Base-by-base conservation (phyloP, 2,888 invertebrate species). In the Lamellibrachia satsuma region DNA sequence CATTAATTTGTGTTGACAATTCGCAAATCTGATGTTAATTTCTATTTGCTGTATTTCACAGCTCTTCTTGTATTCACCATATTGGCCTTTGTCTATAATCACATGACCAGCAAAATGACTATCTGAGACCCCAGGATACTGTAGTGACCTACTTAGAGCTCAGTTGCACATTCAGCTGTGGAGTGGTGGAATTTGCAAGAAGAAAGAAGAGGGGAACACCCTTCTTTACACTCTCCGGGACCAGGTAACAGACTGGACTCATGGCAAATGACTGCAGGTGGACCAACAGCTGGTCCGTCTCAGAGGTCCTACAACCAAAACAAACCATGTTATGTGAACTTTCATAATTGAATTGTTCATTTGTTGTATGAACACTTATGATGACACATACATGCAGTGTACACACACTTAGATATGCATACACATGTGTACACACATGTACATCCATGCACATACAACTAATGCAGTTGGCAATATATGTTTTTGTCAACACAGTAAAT, bases 141-240 rank as follows among this genome's bases (percentile, higher is more conserved):
- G 3, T 7, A 55, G 55, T 92, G 52, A 94, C 94, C 94, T 95
- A 96, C 96, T 96, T 96, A n/a, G 96, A 94, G 92, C 95, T 95
- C 11, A 96, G 95, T 93, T 96, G 96, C 52, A 94, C 94, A 93
- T 95, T 95, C 90, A 96, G 94, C 90, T 93, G 92, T 7, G 96
- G 96, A 52, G 92, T 93, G 15, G 94, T 94, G 22, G 95, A 94
- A 93, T 96, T 97, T 8, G 97, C 96, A 0, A 97, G 97, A 91
- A 97, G 95, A 93, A 97, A 97, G 96, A 98, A 98, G 55, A 98
- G 97, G 1, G 98, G 98, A 96, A 98, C 97, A 39, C 98, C 98
- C 95, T 97, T 98, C 95, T 97, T 97, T 27, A 98, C 97, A 94
- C 97, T 97, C 94, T 98, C 98, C 0, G 98, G 98, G 90, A 98